phyloP scores from a whole-genome alignment of 2,888 invertebrate species.

The Stenoptilia bipunctidactyla region DNA sequence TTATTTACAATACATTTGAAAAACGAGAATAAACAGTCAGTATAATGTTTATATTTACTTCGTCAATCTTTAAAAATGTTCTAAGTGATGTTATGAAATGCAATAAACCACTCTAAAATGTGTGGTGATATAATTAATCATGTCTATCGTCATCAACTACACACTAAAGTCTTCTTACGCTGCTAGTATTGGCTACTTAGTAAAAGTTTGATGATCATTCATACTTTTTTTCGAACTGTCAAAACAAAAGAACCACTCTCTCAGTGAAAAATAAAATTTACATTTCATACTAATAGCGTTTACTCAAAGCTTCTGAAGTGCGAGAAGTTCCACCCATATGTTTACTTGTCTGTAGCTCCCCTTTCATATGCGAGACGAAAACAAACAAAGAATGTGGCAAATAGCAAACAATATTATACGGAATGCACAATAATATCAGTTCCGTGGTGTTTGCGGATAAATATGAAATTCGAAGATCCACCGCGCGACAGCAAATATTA shows the following conservation, averaged over 20 bases:
- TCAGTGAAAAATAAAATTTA: conserved; percentile 33
- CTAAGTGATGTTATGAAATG: too few relatives aligned
- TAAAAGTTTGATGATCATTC: too few relatives aligned
- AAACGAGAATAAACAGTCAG: conserved; percentile 12
- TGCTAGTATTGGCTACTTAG: too few relatives aligned
- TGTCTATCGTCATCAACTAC: too few relatives aligned
- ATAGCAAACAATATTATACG: conserved; percentile 72
- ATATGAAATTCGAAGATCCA: conserved; percentile 68
- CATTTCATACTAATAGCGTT: conserved; percentile 49
- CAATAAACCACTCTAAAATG: too few relatives aligned
- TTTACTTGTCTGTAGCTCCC: conserved; percentile 64
- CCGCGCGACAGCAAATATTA: conserved; percentile 60
- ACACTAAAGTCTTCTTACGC: too few relatives aligned
- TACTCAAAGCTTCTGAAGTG: conserved; percentile 41
- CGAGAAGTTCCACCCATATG: conserved; percentile 53
- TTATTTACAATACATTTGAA: too few relatives aligned
- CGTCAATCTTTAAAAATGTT: too few relatives aligned
- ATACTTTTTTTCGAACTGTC: too few relatives aligned
- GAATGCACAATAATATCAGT: conserved; percentile 72
- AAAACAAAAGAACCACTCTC: too few relatives aligned
- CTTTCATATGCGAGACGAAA: conserved; percentile 69
- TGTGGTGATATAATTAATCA: too few relatives aligned
- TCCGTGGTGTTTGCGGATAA: conserved; percentile 62
- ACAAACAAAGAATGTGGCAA: conserved; percentile 71
- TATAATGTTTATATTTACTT: too few relatives aligned